Percentiles rank a stretch among this genome's conserved stretches.
phyloP scores from a whole-genome alignment of 2,113 vertebrate species.

The Alligator sinensis region DNA sequence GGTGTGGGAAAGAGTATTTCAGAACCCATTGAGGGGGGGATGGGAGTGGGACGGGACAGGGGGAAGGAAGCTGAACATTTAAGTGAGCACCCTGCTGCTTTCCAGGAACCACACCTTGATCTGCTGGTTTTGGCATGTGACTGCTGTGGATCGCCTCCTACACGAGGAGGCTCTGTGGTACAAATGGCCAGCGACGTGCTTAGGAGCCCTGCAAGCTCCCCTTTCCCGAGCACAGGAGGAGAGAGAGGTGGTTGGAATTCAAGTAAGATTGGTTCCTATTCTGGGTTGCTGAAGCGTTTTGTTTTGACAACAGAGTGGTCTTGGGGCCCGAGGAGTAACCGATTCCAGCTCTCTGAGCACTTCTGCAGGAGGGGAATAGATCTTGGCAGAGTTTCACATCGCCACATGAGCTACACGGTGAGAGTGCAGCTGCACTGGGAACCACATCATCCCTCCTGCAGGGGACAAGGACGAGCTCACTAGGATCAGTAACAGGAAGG shows the following conservation, averaged over 20 bases:
- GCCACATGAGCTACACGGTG: accelerated
- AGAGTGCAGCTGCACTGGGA: background rate
- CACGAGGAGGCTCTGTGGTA: background rate
- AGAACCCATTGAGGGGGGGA: background rate
- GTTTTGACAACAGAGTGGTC: constrained; percentile 50
- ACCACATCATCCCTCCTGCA: background rate
- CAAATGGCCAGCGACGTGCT: accelerated
- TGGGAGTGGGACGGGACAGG: too few species aligned
- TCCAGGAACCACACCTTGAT: accelerated
- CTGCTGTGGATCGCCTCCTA: background rate
- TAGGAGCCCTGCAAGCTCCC: background rate
- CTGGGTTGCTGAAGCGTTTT: constrained; percentile 48
- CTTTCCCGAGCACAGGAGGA: background rate
- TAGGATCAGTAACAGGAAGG: background rate
- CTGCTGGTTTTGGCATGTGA: background rate
- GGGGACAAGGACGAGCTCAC: background rate
- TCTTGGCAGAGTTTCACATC: constrained; percentile 33
- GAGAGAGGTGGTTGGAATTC: constrained; percentile 32
- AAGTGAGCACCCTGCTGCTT: constrained; percentile 24
- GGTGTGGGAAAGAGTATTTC: background rate
- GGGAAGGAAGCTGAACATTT: background rate
- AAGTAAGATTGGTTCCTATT: constrained; percentile 46
- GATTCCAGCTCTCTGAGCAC: constrained; percentile 23
- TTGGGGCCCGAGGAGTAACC: constrained; percentile 28
- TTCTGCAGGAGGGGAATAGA: constrained; percentile 1